Evolutionary conservation across 2,888 invertebrate genomes (phyloP), one percentile per base, ranked within the genome.

Genomic region (Diadegma fenestrale): DNA sequence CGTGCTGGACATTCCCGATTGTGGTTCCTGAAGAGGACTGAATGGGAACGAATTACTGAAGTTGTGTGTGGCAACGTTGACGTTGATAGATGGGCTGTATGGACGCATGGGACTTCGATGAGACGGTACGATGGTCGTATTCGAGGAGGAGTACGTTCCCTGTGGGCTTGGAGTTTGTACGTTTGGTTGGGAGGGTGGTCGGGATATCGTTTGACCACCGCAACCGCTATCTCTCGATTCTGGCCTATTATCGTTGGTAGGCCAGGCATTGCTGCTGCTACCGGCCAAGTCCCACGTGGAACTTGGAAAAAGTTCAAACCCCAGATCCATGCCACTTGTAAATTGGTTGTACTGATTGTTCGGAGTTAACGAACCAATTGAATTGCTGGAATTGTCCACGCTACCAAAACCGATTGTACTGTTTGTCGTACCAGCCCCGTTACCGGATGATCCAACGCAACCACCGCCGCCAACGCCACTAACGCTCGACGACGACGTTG

Each of bases 301-400:
- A 91, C 95, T 95, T 88, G 96, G 95, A 91, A 95, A 95, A 87
- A 96, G 95, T 89, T 96, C 97, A 90, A 96, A 95, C 90, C 96
- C 96, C 93, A 96, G 96, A 90, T 97, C 97, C 92, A 93, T 93
- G 86, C 90, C 91, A 85, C 90, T 91, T 82, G 92, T 80, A 85
- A 91, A 92, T 80, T 92, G 90, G 89, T 93, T 92, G 91, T 92
- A 93, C 37, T 88, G 91, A 87, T 85, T 88, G 61, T 78, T 89
- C 80, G 88, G 80, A 37, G 80, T 83, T 64, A 93, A 89, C 66
- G 93, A 91, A 86, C 90, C 85, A 90, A 93, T 91, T 93, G 94
- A 88, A 94, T 94, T 86, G 73, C 72, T 94, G 89, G 91, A 92
- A 68, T 89, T 86, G 58, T 91, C 90, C 79, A 80, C 86, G 73